Base-by-base conservation (phyloP, 2,888 invertebrate genomes). In the Meganola albula region DNA sequence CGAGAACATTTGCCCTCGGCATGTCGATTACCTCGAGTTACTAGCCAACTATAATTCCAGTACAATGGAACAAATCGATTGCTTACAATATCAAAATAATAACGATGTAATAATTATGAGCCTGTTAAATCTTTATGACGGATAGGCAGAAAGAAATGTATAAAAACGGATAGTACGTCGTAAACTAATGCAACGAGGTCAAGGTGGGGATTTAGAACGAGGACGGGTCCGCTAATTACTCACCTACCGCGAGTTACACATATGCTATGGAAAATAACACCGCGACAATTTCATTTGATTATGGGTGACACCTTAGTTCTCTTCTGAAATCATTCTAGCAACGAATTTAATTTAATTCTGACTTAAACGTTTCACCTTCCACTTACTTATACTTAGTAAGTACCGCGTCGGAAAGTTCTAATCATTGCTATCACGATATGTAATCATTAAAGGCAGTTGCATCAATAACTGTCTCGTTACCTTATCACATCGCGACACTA, bases 171-270 rank as follows among this genome's bases (percentile, higher is more conserved):
- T 63, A 64, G 63, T 58, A 59, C 59, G 64, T 74, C 74, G 71
- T 80, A 77, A 82, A 79, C 56, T 50, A 61, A 50, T 41, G 52
- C 60, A 80, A 73, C 71, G 74, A 74, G 82, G 84, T 82, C 83
- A 83, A 82, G 83, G 82, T 78, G 63, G 53, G 35, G 53, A 68
- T 70, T 65, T 69, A 70, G 70, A 82, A 77, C 72, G 76, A 74
- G 79, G 74, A 71, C 80, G 62, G 55, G 53, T 57, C 53, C 48
- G 63, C 74, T 83, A 83, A 83, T 82, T 83, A 78, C 74, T 62
- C 54, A 63, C 62, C 62, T 60, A 69, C 63, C 59, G 59, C 65
- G 64, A 61, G 70, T 63, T 59, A 57, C 56, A 56, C 54, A 57
- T 56, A 52, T 58, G 53, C 58, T 53, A 61, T 53, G 53, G 51